Base-by-base conservation (phyloP, 2,888 invertebrate species). In the Drosophila acutilabella region DNA sequence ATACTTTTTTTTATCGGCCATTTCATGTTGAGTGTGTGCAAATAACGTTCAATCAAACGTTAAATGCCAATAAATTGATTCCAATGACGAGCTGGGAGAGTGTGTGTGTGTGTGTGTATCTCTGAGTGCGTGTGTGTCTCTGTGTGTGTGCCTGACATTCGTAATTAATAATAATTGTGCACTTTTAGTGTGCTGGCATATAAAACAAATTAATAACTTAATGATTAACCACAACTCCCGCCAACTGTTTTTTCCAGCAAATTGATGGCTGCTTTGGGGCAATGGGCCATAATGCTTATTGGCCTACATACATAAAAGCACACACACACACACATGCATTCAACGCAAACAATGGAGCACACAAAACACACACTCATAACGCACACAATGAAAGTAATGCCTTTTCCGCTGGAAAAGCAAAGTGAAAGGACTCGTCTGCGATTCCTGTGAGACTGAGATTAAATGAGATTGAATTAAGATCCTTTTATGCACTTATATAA, bases 271-370 rank as follows among this genome's bases (percentile, higher is more conserved):
- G 52, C 66, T 59, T 20, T 50, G 59, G 54, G 23, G 41, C 18
- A 11, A 45, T 64, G 52, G 42, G 48, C 42, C 38, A 64, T 60
- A 69, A 70, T 64, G 61, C 51, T 58, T 56, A 77, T 68, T 83
- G 83, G 80, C 83, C 83, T 65, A 87, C 68, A 83, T 69, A 60
- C 18, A 23, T 59, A 80, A 61, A 64, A 30, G 30, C 70, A 59
- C 33, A 10, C 20, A 16, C 20, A 40, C 45, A 51, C 56, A 23
- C 23, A 23, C 23, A 23, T 1, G 69, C 64, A 64, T 56, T 23
- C 40, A 30, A 11, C 7, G 30, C 26, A 20, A 26, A 45, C 36
- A 53, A 42, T 51, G 42, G 20, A 58, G 61, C 62, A 38, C 62
- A 50, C 64, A 36, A 58, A 45, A 56, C 56, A 41, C 54, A 67